These are phyloP conservation scores for Hybos culiciformis DNA, from an alignment of 2,888 invertebrate species.

Conservation along the genomic window DNA sequence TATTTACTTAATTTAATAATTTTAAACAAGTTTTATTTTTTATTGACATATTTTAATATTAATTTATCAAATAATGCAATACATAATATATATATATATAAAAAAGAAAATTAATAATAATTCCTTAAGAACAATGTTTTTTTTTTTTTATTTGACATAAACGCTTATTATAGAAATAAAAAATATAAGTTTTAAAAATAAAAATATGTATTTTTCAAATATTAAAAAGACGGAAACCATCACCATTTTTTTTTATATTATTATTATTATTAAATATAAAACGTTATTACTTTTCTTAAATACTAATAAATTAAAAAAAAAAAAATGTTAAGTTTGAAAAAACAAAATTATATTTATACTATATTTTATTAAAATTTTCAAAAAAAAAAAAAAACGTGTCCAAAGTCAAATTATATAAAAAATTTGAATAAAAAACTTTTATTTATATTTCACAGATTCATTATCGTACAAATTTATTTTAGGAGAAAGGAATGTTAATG, in stretches of 20 bases:
- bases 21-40: neutral
- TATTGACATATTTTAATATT: neutral
- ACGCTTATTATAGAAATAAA: neutral
- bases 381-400: too few species aligned
- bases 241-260: neutral
- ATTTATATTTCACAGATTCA: too few species aligned
- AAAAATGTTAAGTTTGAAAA: too few species aligned
- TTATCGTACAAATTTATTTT: too few species aligned
- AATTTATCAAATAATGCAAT: neutral
- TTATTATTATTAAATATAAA: neutral
- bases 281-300: neutral
- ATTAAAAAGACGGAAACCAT: conserved; percentile 1
- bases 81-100: neutral
- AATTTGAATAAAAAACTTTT: too few species aligned
- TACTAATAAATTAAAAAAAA: neutral
- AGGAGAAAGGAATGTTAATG: too few species aligned
- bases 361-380: too few species aligned
- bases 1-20: neutral
- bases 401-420: too few species aligned
- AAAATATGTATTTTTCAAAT: neutral
- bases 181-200: neutral
- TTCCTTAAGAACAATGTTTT: too few species aligned
- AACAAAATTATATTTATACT: too few species aligned
- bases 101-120: too few species aligned
- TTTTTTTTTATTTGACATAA: too few species aligned